Conservation (phyloP, 30 jellyfish, hydroid and myxozoan species). For the Aurelia coerulea region DNA sequence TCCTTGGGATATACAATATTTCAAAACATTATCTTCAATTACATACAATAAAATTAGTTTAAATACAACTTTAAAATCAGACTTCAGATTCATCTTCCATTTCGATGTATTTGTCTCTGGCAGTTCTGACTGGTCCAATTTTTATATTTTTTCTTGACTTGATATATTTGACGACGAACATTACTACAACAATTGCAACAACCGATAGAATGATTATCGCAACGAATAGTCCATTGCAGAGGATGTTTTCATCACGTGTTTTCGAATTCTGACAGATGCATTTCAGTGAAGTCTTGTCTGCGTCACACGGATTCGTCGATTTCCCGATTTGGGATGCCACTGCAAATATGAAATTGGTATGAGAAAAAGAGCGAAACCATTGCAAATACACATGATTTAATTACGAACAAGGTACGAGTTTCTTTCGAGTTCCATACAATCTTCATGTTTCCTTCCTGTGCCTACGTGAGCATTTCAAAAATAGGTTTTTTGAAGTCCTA, state of each 20-base stretch:
- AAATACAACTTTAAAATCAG: constrained; percentile 11
- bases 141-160: constrained; percentile 77
- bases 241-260: constrained; percentile 78
- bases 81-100: constrained; percentile 95
- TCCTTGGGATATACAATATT: too few relatives aligned
- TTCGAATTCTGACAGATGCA: constrained; percentile 85
- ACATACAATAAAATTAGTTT: too few relatives aligned
- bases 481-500: too few relatives aligned
- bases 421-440: too few relatives aligned
- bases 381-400: too few relatives aligned
- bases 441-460: too few relatives aligned
- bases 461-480: too few relatives aligned
- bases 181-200: constrained; percentile 85
- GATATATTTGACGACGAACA: constrained; percentile 83
- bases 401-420: too few relatives aligned
- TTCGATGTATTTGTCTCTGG: constrained; percentile 90
- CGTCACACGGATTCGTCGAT: constrained; percentile 73
- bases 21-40: too few relatives aligned
- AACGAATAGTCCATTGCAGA: constrained; percentile 95
- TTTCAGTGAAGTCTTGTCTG: constrained; percentile 69
- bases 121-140: constrained; percentile 85
- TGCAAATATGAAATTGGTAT: not conserved
- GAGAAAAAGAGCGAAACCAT: too few relatives aligned
- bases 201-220: constrained; percentile 83
- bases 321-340: constrained; percentile 36